A percentile compares a stretch with the other conserved stretches of the same genome.
Evolutionary conservation across 2,888 invertebrate genomes (phyloP).

Genomic region (Fissipunctia ypsillon): DNA sequence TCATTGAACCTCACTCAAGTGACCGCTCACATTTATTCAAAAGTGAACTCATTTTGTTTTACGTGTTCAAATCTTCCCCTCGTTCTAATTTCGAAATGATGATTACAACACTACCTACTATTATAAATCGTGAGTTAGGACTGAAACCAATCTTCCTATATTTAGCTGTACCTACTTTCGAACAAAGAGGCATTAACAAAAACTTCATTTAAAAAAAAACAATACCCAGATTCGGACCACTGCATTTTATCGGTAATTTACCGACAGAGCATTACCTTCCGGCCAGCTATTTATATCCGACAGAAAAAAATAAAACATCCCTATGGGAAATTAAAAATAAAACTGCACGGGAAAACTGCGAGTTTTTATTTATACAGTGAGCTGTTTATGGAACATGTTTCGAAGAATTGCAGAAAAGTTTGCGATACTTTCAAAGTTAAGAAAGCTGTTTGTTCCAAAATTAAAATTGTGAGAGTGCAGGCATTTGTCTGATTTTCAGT

Average conservation of each 20-base stretch:
- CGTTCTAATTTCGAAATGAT: not conserved
- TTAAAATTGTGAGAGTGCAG: constrained; percentile 10
- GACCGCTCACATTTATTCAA: not conserved
- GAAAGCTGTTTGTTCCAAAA: not conserved
- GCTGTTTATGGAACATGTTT: constrained; percentile 29
- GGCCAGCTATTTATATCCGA: constrained; percentile 30
- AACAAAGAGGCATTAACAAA: not conserved
- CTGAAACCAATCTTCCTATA: not conserved
- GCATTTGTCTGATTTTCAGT: not conserved
- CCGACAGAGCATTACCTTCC: constrained; percentile 22
- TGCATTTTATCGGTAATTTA: constrained; percentile 36
- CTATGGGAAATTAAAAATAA: constrained; percentile 52
- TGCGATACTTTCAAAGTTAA: not conserved
- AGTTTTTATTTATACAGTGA: constrained; percentile 4
- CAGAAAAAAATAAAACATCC: constrained; percentile 35
- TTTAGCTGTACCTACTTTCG: not conserved
- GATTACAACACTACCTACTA: not conserved
- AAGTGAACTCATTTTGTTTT: not conserved
- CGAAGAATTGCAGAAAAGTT: not conserved
- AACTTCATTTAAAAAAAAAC: not conserved
- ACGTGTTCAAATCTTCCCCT: not conserved
- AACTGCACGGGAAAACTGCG: constrained; percentile 23
- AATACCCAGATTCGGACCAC: constrained; percentile 5
- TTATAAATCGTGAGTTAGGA: not conserved
- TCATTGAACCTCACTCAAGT: not conserved